Percentiles rank a stretch among this genome's conserved stretches.
phyloP scores from a whole-genome alignment of 1,140 invertebrate genomes.

The Drosophila ogumai region DNA sequence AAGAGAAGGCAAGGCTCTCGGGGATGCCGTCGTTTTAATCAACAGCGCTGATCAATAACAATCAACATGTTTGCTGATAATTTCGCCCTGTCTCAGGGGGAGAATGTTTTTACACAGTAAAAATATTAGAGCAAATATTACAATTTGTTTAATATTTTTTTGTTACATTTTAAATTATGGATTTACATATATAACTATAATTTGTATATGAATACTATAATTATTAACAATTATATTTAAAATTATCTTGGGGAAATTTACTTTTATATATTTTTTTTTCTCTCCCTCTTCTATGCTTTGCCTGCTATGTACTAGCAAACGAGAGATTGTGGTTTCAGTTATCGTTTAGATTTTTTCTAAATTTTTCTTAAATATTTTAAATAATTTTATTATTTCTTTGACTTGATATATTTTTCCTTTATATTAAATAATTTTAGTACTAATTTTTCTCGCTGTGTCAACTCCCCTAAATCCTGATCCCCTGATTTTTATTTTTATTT shows the following conservation, averaged over 20 bases:
- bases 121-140: not conserved
- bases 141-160: not conserved
- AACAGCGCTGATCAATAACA: conserved; percentile 81
- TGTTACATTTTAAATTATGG: not conserved
- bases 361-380: too few relatives aligned
- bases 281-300: not conserved
- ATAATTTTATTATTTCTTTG: not conserved
- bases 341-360: too few relatives aligned
- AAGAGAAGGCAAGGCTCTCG: conserved; percentile 3
- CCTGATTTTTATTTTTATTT: conserved; percentile 1
- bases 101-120: conserved; percentile 15
- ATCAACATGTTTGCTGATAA: conserved; percentile 83
- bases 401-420: not conserved
- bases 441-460: not conserved
- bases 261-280: not conserved
- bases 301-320: not conserved
- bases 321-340: not conserved
- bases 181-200: too few relatives aligned
- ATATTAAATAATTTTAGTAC: not conserved
- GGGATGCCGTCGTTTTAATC: conserved; percentile 76
- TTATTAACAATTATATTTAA: too few relatives aligned
- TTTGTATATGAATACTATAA: not conserved
- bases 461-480: conserved; percentile 8
- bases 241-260: not conserved
- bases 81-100: conserved; percentile 51